Base-by-base conservation (phyloP, 2,113 vertebrate species). In the Gnathonemus echidnorhynchus region DNA sequence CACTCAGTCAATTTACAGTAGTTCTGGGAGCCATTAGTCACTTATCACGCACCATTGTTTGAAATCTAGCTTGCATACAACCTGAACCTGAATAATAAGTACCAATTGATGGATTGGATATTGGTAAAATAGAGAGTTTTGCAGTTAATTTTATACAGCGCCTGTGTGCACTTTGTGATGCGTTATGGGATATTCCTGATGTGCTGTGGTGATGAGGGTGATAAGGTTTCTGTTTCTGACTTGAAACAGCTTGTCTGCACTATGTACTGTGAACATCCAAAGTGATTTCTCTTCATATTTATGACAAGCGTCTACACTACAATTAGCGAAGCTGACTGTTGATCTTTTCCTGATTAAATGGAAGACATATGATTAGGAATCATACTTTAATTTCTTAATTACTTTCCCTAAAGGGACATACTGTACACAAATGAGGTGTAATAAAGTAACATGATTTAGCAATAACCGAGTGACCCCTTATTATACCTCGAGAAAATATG, bases 351-450 rank as follows among this genome's bases (percentile, higher is more conserved):
- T 2, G 24, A 87, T 53, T 87, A 52, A 87, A 87, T 87, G 49
- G 86, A 87, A 46, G 86, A 19, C n/a, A 87, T 53, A 50, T 87
- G 49, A 87, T 87, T 87, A 87, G 13, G 86, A 52, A 53, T 24
- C 49, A 87, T 15, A 53, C 31, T 87, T 87, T 87, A 50, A 52
- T 87, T 87, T 87, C 86, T 8, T 35, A 86, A 27, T 86, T 49
- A 52, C 49, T 53, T 87, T 53, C 49, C 86, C 86, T 87, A 52
- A 53, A 87, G 49, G 86, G 86, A 50, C 86, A 53, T 49, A 53
- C 24, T 87, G 86, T 87, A 87, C n/a, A 87, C 86, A 87, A 31
- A 87, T 87, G 48, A 87, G 86, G 49, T 53, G n/a, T 87, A 31
- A 50, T 11, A 31, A 53, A 50, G 49, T 87, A 87, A 87, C 49